Evolutionary conservation across 2,113 vertebrate genomes (phyloP), one percentile per base, ranked within the genome.

Genomic region (Ramphastos sulfuratus): DNA sequence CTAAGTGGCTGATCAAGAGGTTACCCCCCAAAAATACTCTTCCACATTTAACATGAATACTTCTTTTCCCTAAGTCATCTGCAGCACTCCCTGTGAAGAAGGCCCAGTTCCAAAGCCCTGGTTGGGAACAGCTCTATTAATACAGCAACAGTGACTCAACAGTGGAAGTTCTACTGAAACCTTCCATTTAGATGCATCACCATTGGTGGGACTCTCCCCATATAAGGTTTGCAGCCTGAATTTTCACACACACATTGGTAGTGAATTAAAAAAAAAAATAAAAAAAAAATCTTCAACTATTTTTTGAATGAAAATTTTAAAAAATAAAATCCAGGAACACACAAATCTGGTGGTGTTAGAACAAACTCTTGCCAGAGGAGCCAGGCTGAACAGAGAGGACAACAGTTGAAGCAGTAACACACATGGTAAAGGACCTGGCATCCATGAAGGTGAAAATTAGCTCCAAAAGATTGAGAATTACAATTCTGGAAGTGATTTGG

Each of bases 101-200:
- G 67, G 69, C 15, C 39, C 28, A 85, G 30, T 83, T 93, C 82
- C 76, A 95, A 93, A 77, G 31, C 87, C 76, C 16, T 92, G 69
- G 83, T 93, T 87, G 93, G 95, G 55, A 91, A 92, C 10, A 65
- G 82, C 73, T 87, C 94, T 96, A 82, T 90, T 95, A 95, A 96
- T 90, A 81, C 13, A 90, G 55, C 72, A 86, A 81, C 52, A 89
- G 28, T 80, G 85, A 95, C 82, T 96, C 94, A 96, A 39, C 67
- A 75, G 65, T 17, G 17, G 5, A 3, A 87, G 75, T 95, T 80
- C 89, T 83, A 92, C 44, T 72, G 79, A 94, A 77, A 75, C 71
- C 63, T 82, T 60, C 42, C 82, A 46, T 77, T 95, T 90, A 87
- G 79, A 92, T 83, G 30, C 58, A 67, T 78, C 70, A 73, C 11